phyloP scores from a whole-genome alignment of 2,888 invertebrate species.

The Tryphoninae sp. region DNA sequence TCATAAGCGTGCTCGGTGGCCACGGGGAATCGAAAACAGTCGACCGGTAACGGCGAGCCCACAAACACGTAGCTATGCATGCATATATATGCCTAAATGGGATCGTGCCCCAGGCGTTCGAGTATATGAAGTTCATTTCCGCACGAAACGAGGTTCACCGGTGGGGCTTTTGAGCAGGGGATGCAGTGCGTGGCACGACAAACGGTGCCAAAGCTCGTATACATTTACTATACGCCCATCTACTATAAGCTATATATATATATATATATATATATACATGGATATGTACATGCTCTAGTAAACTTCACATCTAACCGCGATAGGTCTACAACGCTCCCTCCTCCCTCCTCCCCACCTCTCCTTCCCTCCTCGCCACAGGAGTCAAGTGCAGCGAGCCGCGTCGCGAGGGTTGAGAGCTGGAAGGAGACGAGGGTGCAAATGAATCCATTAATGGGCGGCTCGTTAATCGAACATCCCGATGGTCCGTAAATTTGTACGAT shows the following conservation, averaged over 20 bases:
- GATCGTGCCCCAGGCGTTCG: slow-evolving; percentile 26
- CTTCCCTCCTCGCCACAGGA: background rate
- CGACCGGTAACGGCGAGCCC: slow-evolving; percentile 2
- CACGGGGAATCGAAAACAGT: slow-evolving; percentile 1
- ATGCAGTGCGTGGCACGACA: slow-evolving; percentile 29
- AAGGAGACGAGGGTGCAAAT: slow-evolving; percentile 41
- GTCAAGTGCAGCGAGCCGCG: slow-evolving; percentile 28
- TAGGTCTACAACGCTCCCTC: slow-evolving; percentile 23
- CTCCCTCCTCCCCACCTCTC: background rate
- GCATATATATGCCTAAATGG: background rate
- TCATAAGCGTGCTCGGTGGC: slow-evolving; percentile 14
- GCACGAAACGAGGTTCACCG: slow-evolving; percentile 42
- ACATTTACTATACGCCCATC: slow-evolving; percentile 1
- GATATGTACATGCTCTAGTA: slow-evolving; percentile 5
- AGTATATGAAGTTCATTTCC: slow-evolving; percentile 45
- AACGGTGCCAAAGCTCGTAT: slow-evolving; percentile 33
- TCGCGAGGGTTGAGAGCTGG: slow-evolving; percentile 12
- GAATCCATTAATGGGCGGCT: slow-evolving; percentile 49
- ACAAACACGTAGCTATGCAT: background rate
- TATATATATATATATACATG: background rate
- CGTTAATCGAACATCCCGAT: slow-evolving; percentile 51
- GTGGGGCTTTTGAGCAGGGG: slow-evolving; percentile 45
- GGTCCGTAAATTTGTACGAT: slow-evolving; percentile 39
- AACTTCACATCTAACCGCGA: slow-evolving; percentile 33
- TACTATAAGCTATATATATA: background rate